phyloP scores from a whole-genome alignment of 2,113 vertebrate genomes.

The Steatornis caripensis region DNA sequence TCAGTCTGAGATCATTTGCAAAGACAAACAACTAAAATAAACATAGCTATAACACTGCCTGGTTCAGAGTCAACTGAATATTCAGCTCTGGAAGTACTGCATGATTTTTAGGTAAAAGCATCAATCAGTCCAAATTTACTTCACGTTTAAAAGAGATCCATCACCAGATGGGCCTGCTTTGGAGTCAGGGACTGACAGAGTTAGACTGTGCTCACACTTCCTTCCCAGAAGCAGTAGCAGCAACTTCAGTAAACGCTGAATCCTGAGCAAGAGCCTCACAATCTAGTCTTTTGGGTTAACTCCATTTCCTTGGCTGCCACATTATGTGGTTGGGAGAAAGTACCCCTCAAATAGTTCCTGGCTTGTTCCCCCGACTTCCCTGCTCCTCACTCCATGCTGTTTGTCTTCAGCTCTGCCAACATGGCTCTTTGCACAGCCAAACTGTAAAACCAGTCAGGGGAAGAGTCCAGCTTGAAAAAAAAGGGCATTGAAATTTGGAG shows the following conservation, averaged over 20 bases:
- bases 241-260: neutral
- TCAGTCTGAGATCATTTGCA: slow-evolving; percentile 34
- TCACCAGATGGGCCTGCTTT: slow-evolving; percentile 11
- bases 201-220: neutral
- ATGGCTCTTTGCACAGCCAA: neutral
- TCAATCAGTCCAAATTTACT: neutral
- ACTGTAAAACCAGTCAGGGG: neutral
- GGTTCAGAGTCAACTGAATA: neutral
- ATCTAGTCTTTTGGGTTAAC: neutral
- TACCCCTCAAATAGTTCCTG: neutral
- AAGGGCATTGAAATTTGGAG: neutral
- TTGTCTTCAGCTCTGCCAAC: neutral
- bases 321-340: neutral
- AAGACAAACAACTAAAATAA: slow-evolving; percentile 58
- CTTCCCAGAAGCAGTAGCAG: neutral
- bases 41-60: slow-evolving; percentile 11
- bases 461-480: neutral
- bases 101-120: neutral
- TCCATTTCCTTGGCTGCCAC: neutral
- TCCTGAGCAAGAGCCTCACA: neutral
- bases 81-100: neutral
- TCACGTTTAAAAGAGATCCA: slow-evolving; percentile 13
- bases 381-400: neutral
- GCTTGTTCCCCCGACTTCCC: neutral
- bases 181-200: neutral